Evolutionary conservation across 1,140 invertebrate species (phyloP), one percentile per base, ranked within the genome.

Genomic region (Akabosia matsudoensis): DNA sequence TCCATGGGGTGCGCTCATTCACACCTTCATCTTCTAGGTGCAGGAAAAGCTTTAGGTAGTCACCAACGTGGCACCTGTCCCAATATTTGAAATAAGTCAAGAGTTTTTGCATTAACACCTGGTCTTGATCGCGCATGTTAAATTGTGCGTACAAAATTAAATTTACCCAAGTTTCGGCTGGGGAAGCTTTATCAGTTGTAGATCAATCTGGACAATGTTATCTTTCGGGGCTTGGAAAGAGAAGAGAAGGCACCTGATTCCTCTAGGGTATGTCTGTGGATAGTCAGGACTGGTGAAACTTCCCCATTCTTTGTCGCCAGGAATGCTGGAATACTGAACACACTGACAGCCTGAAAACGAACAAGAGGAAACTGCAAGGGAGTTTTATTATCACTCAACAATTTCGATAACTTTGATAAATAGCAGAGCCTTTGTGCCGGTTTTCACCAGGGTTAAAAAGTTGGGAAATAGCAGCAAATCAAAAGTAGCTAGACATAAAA

Each of bases 221-320:
- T 92, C 89, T 0, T 89, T 85, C 71, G 88, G 89, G 0, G 90
- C 92, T 71, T 94, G 88, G 83, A 92, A 95, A 85, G 91, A 88
- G 81, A 72, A 45, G 3, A 72, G 33, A 72, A 72, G 37, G 33
- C 37, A 51, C 33, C 70, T 45, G 26, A 72, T 81, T 90, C 90
- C 16, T 88, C 81, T 1, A 90, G 95, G 90, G 84, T 94, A 94
- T 33, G 88, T 87, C 78, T 88, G 88, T 0, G 92, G 92, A 85
- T 90, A 93, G 84, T 93, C 91, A 0, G 92, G 92, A 74, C 92
- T 93, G 82, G 88, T 92, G 86, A 95, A 94, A 28, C 88, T 89
- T 71, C 92, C 92, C 74, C 89, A 88, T 83, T 91, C 90, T 82
- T 91, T 91, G 80, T 90, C 89, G 75, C 90, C 92, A 83, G 90